Conservation (phyloP, 2,888 invertebrate genomes). For the Andricus curvator region DNA sequence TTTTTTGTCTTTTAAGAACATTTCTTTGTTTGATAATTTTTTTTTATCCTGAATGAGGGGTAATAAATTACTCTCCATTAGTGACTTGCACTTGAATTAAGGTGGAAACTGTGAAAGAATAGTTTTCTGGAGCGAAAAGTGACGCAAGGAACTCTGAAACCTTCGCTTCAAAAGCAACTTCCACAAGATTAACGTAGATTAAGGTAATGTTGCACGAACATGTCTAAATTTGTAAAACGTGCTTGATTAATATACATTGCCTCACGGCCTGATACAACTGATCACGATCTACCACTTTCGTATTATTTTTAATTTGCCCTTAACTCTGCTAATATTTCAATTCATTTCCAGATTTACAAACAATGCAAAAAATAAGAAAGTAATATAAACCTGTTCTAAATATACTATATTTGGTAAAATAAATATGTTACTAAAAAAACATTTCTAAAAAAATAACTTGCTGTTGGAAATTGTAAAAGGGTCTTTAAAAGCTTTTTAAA, state of each 20-base stretch:
- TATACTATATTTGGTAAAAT: too few relatives aligned
- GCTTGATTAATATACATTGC: background rate
- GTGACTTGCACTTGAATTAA: background rate
- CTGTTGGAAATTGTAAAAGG: background rate
- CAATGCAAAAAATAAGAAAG: background rate
- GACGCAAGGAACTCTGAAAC: background rate
- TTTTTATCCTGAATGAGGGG: too few relatives aligned
- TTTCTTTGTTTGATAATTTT: too few relatives aligned
- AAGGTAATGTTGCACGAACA: background rate
- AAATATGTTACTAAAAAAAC: too few relatives aligned
- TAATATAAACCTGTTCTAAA: too few relatives aligned
- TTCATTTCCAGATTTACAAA: background rate
- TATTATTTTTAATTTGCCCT: background rate
- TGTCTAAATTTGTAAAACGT: background rate
- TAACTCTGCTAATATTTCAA: background rate
- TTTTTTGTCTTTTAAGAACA: too few relatives aligned
- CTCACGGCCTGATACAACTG: background rate
- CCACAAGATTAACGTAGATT: background rate
- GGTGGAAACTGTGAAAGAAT: background rate
- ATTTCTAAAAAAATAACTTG: too few relatives aligned
- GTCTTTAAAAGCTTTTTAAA: background rate
- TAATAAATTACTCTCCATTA: background rate
- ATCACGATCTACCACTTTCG: background rate
- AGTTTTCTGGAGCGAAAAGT: background rate
- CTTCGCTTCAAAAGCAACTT: background rate